Percentiles rank a stretch among this genome's conserved stretches.
Conservation (phyloP, 2,888 invertebrate species). For the Piscicola geometra region DNA sequence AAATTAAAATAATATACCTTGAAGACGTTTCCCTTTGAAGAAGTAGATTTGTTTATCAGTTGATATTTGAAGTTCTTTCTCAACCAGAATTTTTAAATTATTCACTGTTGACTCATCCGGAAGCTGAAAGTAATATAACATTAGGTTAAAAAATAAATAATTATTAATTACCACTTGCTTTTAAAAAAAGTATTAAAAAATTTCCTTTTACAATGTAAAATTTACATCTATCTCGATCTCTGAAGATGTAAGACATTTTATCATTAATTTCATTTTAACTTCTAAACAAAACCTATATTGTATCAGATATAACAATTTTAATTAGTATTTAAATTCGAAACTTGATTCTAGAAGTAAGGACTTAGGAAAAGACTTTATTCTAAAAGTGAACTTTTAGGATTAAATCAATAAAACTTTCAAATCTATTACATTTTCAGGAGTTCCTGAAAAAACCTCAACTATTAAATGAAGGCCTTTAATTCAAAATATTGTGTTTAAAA, state of each 20-base stretch:
- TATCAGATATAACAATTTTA: too few species aligned
- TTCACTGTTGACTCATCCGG: slow-evolving; percentile 6
- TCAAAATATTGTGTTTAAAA: too few species aligned
- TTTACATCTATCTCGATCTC: neutral
- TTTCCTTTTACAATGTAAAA: too few species aligned
- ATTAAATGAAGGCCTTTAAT: too few species aligned
- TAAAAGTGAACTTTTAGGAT: too few species aligned
- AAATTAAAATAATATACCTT: neutral
- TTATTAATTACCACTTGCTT: neutral
- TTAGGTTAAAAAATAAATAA: neutral
- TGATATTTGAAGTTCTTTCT: neutral
- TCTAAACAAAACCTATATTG: too few species aligned
- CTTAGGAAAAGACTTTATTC: too few species aligned
- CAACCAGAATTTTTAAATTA: neutral
- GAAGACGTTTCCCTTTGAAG: neutral
- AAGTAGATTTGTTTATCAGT: neutral
- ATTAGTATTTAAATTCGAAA: too few species aligned
- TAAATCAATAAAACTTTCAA: too few species aligned
- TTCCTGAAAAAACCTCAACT: too few species aligned
- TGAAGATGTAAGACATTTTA: neutral
- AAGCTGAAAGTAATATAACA: neutral
- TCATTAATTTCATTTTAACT: neutral
- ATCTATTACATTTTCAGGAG: too few species aligned
- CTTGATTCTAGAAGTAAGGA: too few species aligned
- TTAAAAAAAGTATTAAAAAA: neutral